These are phyloP conservation scores for Branchinecta sandiegonensis DNA, from an alignment of 2,888 invertebrate species.

Conservation along the genomic window DNA sequence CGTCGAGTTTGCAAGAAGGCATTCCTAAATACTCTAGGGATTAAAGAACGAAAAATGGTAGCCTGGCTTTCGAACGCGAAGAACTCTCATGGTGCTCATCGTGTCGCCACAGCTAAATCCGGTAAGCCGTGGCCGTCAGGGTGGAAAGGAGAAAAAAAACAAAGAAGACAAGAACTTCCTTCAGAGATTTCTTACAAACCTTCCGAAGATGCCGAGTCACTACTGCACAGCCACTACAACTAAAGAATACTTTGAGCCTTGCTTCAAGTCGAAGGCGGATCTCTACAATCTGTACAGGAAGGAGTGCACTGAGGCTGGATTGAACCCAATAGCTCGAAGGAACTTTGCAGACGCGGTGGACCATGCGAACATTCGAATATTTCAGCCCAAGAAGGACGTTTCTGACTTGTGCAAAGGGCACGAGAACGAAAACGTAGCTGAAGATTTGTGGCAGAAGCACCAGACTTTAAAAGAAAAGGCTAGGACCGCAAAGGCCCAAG, in stretches of 20 bases:
- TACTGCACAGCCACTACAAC: background rate
- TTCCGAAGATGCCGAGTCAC: too few species aligned
- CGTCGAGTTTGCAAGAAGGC: background rate
- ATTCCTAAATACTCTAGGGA: background rate
- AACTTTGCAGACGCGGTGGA: background rate
- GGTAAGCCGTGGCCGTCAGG: too few species aligned
- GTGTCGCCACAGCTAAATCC: background rate
- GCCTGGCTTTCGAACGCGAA: background rate
- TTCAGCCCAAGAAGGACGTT: constrained; percentile 27
- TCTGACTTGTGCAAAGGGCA: constrained; percentile 26
- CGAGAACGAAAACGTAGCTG: constrained; percentile 23
- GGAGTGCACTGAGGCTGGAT: background rate
- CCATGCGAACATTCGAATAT: constrained; percentile 17
- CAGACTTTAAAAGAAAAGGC: constrained; percentile 25
- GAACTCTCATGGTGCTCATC: background rate
- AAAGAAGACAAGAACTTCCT: too few species aligned
- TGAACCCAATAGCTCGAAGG: background rate
- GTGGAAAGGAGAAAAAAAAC: too few species aligned
- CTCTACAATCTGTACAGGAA: background rate
- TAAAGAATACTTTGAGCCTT: background rate
- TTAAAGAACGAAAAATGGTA: background rate
- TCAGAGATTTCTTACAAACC: too few species aligned
- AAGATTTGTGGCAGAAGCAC: constrained; percentile 25
- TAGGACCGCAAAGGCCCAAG: constrained; percentile 17
- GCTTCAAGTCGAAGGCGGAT: background rate